Percentiles rank a stretch among this genome's conserved stretches.
Evolutionary conservation across 1,140 invertebrate species (phyloP).

Genomic region (Zaprionus ornatus): DNA sequence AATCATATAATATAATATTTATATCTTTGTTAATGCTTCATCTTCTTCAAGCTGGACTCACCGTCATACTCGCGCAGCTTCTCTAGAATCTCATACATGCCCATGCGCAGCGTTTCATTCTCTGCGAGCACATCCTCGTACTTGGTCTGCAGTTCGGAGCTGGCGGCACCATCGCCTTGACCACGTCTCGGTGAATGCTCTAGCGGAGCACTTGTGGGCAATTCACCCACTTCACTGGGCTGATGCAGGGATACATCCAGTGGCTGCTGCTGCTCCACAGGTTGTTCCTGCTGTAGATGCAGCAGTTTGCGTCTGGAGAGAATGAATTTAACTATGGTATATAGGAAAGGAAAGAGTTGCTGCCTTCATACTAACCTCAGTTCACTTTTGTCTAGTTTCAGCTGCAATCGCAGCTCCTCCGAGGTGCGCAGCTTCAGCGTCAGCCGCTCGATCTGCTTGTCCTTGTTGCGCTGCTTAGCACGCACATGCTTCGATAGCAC

Average conservation of each 20-base stretch:
- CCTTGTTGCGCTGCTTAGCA: constrained; percentile 78
- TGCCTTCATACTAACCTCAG: constrained; percentile 49
- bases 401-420: constrained; percentile 77
- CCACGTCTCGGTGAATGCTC: constrained; percentile 64
- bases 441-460: constrained; percentile 79
- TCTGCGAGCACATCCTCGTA: constrained; percentile 85
- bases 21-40: neutral
- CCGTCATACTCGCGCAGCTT: constrained; percentile 87
- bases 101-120: constrained; percentile 86
- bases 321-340: neutral
- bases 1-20: neutral
- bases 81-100: constrained; percentile 87
- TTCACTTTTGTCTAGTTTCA: constrained; percentile 81
- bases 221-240: constrained; percentile 66
- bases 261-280: neutral
- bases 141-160: constrained; percentile 69
- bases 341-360: no score
- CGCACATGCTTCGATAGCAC: constrained; percentile 69
- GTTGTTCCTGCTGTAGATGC: constrained; percentile 33
- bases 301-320: constrained; percentile 50
- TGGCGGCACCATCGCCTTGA: constrained; percentile 70
- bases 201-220: constrained; percentile 50
- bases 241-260: constrained; percentile 44
- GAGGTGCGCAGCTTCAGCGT: constrained; percentile 76
- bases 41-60: constrained; percentile 46